Percentiles rank a stretch among this genome's conserved stretches.
These are phyloP conservation scores for Thalassaphorura encarpata DNA, from an alignment of 1,140 invertebrate species.

Conservation along the genomic window DNA sequence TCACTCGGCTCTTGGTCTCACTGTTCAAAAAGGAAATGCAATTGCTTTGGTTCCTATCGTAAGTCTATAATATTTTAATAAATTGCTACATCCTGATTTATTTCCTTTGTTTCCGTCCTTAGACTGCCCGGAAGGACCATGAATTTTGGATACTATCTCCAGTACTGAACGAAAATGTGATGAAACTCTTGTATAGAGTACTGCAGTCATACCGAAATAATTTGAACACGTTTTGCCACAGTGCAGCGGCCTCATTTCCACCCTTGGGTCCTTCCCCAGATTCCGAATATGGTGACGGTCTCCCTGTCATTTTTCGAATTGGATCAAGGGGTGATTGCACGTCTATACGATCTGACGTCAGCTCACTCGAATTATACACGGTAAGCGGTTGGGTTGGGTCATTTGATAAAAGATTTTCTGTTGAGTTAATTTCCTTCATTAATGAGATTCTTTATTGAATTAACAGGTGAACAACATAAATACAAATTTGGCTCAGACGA, in stretches of 20 bases:
- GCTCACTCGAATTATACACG: conserved; percentile 35
- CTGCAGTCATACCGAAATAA: conserved; percentile 39
- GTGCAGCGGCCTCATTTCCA: conserved; percentile 38
- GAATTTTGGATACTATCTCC: conserved; percentile 41
- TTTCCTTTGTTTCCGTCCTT: conserved; percentile 6
- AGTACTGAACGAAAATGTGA: conserved; percentile 36
- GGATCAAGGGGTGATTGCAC: conserved; percentile 35
- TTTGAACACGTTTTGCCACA: conserved; percentile 38
- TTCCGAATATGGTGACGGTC: background rate
- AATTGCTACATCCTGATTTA: background rate
- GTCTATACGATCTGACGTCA: conserved; percentile 34
- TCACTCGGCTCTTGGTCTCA: conserved; percentile 39
- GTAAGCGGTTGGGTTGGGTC: no score
- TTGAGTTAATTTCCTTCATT: no score
- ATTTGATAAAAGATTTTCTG: no score
- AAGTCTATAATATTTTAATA: conserved; percentile 16
- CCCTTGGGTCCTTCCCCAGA: conserved; percentile 18
- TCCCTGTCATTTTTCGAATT: conserved; percentile 33
- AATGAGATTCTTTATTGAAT: no score
- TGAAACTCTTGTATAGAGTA: conserved; percentile 38
- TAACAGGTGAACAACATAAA: no score
- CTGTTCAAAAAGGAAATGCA: conserved; percentile 35
- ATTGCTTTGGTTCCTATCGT: conserved; percentile 40
- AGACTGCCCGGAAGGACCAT: conserved; percentile 41
- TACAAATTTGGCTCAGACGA: no score